Percentiles rank a stretch among this genome's conserved stretches.
These are phyloP conservation scores for Cynodonichthys magdalenae DNA, from an alignment of 2,797 vertebrate species.

Conservation along the genomic window DNA sequence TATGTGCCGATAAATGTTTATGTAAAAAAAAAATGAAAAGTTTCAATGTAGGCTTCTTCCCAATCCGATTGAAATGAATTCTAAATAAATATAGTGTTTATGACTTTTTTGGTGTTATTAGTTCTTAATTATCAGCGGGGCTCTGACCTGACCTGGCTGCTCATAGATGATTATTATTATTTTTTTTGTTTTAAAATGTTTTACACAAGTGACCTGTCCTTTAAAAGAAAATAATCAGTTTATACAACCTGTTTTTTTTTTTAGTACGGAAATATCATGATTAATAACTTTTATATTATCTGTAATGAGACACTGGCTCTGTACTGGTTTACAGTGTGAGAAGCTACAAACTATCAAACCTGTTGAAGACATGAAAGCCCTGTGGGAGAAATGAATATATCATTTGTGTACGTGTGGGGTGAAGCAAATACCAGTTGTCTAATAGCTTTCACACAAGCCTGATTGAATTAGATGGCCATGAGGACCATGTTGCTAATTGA, in stretches of 20 bases:
- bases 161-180: background rate
- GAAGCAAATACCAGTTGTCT: conserved; percentile 79
- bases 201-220: conserved; percentile 16
- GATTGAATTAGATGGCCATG: conserved; percentile 81
- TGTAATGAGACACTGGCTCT: conserved; percentile 45
- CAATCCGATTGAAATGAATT: too few relatives aligned
- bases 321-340: conserved; percentile 42
- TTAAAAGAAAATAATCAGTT: conserved; percentile 14
- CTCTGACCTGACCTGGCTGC: background rate
- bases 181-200: conserved; percentile 13
- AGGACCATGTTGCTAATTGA: conserved; percentile 79
- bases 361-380: conserved; percentile 75
- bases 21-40: too few relatives aligned
- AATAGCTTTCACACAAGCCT: conserved; percentile 84
- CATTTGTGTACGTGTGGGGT: conserved; percentile 72
- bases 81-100: too few relatives aligned
- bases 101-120: background rate
- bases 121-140: background rate
- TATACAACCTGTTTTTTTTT: conserved; percentile 35
- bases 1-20: too few relatives aligned
- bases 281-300: conserved; percentile 58
- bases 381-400: conserved; percentile 78
- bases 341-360: conserved; percentile 58
- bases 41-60: too few relatives aligned
- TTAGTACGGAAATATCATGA: conserved; percentile 33